phyloP scores from a whole-genome alignment of 2,113 vertebrate genomes.

The Paraplagusia blochii region DNA sequence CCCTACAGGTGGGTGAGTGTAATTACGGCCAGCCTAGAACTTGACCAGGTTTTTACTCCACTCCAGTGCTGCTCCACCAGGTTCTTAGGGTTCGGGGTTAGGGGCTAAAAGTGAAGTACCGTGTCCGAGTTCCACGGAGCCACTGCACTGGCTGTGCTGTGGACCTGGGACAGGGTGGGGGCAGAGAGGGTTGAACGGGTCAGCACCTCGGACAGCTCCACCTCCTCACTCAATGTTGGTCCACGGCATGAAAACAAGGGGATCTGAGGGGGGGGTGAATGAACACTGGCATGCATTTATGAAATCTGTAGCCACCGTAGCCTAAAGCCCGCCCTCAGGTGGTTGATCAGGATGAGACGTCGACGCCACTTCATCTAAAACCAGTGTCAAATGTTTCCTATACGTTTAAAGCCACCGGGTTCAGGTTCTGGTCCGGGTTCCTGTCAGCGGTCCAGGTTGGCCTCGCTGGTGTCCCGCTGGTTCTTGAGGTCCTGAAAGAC shows the following conservation, averaged over 20 bases:
- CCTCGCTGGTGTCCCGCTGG: conserved; percentile 82
- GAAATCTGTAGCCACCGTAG: conserved; percentile 40
- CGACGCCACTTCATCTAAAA: conserved; percentile 38
- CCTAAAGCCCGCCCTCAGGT: conserved; percentile 26
- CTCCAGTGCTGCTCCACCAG: conserved; percentile 25
- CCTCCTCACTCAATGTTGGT: conserved; percentile 19
- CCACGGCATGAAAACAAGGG: conserved; percentile 29
- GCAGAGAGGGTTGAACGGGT: conserved; percentile 41
- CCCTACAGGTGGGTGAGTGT: neutral
- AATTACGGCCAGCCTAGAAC: conserved; percentile 10
- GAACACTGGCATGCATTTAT: conserved; percentile 61
- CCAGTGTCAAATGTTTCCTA: conserved; percentile 1
- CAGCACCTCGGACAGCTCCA: conserved; percentile 85
- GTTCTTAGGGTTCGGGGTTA: conserved; percentile 40
- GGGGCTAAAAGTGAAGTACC: conserved; percentile 14
- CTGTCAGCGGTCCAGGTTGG: conserved; percentile 86
- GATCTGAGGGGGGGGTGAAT: conserved; percentile 45
- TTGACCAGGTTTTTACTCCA: neutral
- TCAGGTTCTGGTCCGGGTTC: neutral
- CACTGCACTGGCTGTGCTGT: conserved; percentile 21
- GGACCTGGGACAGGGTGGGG: conserved; percentile 17
- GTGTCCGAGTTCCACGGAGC: no score
- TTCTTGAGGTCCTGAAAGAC: conserved; percentile 97
- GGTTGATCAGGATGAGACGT: conserved; percentile 28
- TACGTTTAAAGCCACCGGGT: neutral